phyloP scores from a whole-genome alignment of 2,113 vertebrate species.

The Paradisaea rubra region DNA sequence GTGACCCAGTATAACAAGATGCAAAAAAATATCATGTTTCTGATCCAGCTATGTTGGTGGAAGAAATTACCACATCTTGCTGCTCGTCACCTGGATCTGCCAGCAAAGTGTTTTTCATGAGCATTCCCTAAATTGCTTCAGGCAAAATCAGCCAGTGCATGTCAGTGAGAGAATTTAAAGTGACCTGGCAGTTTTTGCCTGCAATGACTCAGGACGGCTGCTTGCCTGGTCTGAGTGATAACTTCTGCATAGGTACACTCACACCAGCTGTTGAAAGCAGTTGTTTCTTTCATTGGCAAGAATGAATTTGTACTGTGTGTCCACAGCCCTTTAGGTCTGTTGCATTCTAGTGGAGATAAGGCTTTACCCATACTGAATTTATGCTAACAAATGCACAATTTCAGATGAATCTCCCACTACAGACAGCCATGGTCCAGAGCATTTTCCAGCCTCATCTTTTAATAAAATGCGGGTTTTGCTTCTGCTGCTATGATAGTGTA shows the following conservation, averaged over 20 bases:
- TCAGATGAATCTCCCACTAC: background rate
- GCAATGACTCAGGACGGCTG: accelerated
- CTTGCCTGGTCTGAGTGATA: background rate
- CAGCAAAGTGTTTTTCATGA: background rate
- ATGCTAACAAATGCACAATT: background rate
- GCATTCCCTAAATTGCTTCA: background rate
- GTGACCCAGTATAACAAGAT: background rate
- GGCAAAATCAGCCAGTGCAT: background rate
- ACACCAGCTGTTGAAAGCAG: background rate
- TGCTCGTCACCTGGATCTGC: background rate
- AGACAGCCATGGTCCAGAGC: background rate
- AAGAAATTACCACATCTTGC: background rate
- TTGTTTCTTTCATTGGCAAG: background rate
- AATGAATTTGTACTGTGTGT: background rate
- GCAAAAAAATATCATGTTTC: background rate
- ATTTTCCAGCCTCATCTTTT: background rate
- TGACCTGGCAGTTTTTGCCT: background rate
- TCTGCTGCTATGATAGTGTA: background rate
- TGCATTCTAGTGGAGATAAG: background rate
- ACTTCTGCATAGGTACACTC: background rate
- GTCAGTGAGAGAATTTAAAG: background rate
- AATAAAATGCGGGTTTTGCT: accelerated
- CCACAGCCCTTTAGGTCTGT: background rate
- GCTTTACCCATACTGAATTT: background rate
- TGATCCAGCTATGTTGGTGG: background rate